These are phyloP conservation scores for Ascaphus truei DNA, from an alignment of 2,113 vertebrate genomes.

Conservation along the genomic window DNA sequence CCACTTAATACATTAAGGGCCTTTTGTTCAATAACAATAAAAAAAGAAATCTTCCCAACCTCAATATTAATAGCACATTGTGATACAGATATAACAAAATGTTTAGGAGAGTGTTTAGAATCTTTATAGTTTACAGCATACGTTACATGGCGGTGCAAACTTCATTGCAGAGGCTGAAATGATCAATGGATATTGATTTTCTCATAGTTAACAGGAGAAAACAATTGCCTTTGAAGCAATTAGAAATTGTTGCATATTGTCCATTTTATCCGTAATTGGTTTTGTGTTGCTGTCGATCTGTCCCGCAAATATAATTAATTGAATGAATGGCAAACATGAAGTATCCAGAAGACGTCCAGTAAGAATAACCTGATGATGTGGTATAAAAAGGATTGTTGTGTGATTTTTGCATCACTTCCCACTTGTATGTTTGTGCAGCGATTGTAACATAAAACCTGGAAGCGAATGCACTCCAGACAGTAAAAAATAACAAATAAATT, in stretches of 20 bases:
- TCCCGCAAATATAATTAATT: constrained; percentile 11
- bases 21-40: constrained; percentile 32
- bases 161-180: constrained; percentile 27
- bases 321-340: neutral
- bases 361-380: too few relatives aligned
- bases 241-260: constrained; percentile 44
- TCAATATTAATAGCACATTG: constrained; percentile 37
- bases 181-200: constrained; percentile 50
- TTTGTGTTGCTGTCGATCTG: neutral
- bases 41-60: constrained; percentile 19
- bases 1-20: constrained; percentile 34
- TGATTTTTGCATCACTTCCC: too few relatives aligned
- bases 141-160: constrained; percentile 40
- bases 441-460: too few relatives aligned
- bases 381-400: too few relatives aligned
- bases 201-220: constrained; percentile 43
- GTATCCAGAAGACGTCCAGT: too few relatives aligned
- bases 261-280: constrained; percentile 42
- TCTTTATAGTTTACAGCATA: constrained; percentile 27
- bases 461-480: too few relatives aligned
- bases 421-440: too few relatives aligned
- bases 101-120: neutral
- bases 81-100: constrained; percentile 42
- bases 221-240: constrained; percentile 47
- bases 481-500: too few relatives aligned